These are phyloP conservation scores for Bungarus multicinctus DNA, from an alignment of 2,113 vertebrate species.

Conservation along the genomic window DNA sequence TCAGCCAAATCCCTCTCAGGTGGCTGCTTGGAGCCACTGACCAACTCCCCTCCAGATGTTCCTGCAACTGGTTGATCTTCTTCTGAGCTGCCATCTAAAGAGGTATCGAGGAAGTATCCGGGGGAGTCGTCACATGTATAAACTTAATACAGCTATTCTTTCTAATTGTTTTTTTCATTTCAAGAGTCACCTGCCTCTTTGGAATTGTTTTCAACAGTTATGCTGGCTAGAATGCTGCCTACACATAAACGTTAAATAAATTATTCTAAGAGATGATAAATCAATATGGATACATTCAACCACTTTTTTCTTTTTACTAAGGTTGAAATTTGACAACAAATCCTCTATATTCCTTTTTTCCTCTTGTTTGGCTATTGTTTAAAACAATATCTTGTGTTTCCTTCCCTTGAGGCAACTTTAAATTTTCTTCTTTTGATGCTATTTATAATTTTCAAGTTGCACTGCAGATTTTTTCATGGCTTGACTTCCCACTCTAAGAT, in stretches of 20 bases:
- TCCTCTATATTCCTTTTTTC: not conserved
- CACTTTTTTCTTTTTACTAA: not conserved
- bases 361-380: not conserved
- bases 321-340: not conserved
- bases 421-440: not conserved
- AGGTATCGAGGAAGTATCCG: too few species aligned
- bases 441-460: not conserved
- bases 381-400: not conserved
- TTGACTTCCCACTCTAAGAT: not conserved
- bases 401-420: not conserved
- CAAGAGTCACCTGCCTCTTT: not conserved
- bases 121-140: too few species aligned
- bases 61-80: too few species aligned
- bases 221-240: not conserved
- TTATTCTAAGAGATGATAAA: not conserved
- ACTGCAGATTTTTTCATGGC: not conserved
- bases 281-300: not conserved
- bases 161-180: not conserved
- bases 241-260: not conserved
- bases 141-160: not conserved
- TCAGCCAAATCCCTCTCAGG: too few species aligned
- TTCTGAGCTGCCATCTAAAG: too few species aligned
- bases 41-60: too few species aligned
- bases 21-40: not conserved
- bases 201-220: not conserved